A percentile compares a stretch with the other conserved stretches of the same genome.
phyloP scores from a whole-genome alignment of 2,888 invertebrate species.

The Acanthosoma haemorrhoidale region DNA sequence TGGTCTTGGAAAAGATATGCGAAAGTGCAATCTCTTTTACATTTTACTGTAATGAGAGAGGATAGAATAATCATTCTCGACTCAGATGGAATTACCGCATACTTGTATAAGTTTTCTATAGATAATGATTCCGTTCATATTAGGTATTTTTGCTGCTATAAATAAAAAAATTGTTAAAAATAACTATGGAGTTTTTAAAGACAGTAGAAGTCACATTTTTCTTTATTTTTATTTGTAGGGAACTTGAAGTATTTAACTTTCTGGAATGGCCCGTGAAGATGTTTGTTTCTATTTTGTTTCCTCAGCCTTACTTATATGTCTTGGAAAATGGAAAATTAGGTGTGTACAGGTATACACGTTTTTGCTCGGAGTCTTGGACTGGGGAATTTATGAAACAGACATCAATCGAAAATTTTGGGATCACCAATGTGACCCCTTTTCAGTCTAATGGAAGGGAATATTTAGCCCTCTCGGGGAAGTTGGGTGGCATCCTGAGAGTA shows the following conservation, averaged over 20 bases:
- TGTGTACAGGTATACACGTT: not conserved
- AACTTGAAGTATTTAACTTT: conserved; percentile 11
- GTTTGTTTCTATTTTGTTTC: not conserved
- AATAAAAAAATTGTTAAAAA: not conserved
- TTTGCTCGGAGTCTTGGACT: conserved; percentile 5
- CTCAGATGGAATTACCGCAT: not conserved
- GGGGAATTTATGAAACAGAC: not conserved
- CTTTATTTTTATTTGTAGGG: not conserved
- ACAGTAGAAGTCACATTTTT: not conserved
- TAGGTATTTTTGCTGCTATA: not conserved
- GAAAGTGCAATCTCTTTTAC: not conserved
- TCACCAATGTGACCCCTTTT: not conserved
- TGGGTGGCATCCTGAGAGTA: conserved; percentile 3
- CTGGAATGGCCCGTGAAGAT: not conserved
- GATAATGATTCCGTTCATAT: not conserved
- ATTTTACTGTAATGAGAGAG: conserved; percentile 11
- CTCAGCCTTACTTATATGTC: conserved; percentile 6
- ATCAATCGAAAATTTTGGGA: not conserved
- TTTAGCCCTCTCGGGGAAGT: conserved; percentile 4
- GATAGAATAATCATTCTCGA: conserved; percentile 9
- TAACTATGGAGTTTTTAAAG: no score
- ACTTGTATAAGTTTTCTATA: conserved; percentile 6
- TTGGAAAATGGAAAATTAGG: not conserved
- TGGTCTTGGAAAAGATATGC: conserved; percentile 22
- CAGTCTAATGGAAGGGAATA: conserved; percentile 15